Evolutionary conservation across 2,888 invertebrate genomes (phyloP), one percentile per base, ranked within the genome.

Genomic region (Adela reaumurella): DNA sequence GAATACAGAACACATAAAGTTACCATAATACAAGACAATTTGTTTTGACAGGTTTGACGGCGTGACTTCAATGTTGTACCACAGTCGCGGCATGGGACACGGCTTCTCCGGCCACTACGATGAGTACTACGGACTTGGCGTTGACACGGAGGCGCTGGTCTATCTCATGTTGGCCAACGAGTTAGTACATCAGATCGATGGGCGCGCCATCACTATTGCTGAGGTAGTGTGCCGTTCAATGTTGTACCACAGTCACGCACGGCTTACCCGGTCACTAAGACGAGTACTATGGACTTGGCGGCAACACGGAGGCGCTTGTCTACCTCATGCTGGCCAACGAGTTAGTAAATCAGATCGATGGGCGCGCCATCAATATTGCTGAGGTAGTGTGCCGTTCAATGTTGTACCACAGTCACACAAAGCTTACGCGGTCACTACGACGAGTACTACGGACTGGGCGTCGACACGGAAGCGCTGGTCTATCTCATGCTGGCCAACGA

Each of bases 41-140:
- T 17, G 17, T 17, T 45, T 51, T 53, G 10, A n/a, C 55, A 86
- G 90, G 61, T 99, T 99, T 73, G 99, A 99, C 76, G 99, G 99
- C 1, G 97, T 98, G 1, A 97, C 99, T 0, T 99, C 96, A 0
- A 97, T 97, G 95, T 64, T 99, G 63, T 99, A 98, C 71, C 99
- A 99, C 77, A 92, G 94, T 17, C 92, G 97, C 61, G 99, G 99
- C 52, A 87, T 94, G 61, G 94, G 93, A 53, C 86, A 92, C 64
- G 93, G 93, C 6, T 95, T 94, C 66, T 89, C 89, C 52, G 98
- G 98, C 0, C 87, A 92, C 66, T 99, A 99, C 67, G 91, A 94
- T 63, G 97, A 98, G 68, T 99, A 99, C 79, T 99, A 92, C 77
- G 95, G 97, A 0, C 72, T 99, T 43, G 94, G 93, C 65, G 94